phyloP scores from a whole-genome alignment of 2,113 vertebrate species.

The Xyliphius kryptos region DNA sequence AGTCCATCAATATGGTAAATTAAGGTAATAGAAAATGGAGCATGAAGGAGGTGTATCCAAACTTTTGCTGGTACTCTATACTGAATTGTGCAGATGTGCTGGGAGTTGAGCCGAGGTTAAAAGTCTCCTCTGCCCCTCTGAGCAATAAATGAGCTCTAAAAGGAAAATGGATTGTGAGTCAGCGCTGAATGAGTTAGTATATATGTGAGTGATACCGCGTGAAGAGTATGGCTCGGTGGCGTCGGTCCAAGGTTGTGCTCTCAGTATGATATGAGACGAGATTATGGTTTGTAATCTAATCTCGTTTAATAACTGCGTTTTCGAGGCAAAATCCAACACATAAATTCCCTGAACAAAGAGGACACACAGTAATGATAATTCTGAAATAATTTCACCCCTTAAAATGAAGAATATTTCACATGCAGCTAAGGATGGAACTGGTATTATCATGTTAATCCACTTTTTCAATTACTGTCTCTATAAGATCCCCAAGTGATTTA shows the following conservation, averaged over 20 bases:
- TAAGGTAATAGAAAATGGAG: too few species aligned
- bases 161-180: constrained; percentile 30
- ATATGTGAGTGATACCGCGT: neutral
- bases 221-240: constrained; percentile 10
- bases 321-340: neutral
- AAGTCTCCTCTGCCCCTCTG: constrained; percentile 11
- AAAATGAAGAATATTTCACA: neutral
- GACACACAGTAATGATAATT: neutral
- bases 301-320: constrained; percentile 11
- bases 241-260: constrained; percentile 18
- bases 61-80: too few species aligned
- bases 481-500: constrained; percentile 9
- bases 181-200: constrained; percentile 4
- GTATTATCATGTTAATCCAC: constrained; percentile 15
- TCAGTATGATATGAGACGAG: constrained; percentile 29
- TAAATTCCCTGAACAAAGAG: neutral
- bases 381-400: constrained; percentile 5
- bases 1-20: too few species aligned
- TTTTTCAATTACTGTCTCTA: constrained; percentile 17
- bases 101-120: neutral
- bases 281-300: constrained; percentile 28
- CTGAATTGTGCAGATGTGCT: constrained; percentile 15
- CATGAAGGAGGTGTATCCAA: too few species aligned
- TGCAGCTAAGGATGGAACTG: constrained; percentile 2
- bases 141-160: constrained; percentile 5